phyloP scores from a whole-genome alignment of 2,888 invertebrate species.

The Mongoloraphidia duomilia region DNA sequence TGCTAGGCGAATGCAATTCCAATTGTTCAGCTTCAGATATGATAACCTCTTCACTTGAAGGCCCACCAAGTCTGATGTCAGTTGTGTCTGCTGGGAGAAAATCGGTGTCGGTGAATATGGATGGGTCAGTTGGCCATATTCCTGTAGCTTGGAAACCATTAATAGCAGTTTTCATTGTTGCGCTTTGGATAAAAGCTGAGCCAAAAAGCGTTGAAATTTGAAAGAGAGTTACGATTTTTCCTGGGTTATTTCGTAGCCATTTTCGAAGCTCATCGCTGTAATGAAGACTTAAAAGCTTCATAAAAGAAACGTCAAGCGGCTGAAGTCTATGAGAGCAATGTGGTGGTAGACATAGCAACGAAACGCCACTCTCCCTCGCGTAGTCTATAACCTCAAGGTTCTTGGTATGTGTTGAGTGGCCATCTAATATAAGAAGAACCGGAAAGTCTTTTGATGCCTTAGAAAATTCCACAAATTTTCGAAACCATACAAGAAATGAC shows the following conservation, averaged over 20 bases:
- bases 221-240: conserved; percentile 14
- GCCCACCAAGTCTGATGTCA: no score
- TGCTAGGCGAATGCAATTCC: no score
- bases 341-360: conserved; percentile 21
- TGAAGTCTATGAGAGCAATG: conserved; percentile 19
- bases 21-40: no score
- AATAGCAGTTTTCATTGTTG: conserved; percentile 15
- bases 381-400: conserved; percentile 5
- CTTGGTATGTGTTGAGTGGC: conserved; percentile 19
- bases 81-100: no score
- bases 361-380: conserved; percentile 10
- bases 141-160: conserved; percentile 14
- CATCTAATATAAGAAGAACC: conserved; percentile 20
- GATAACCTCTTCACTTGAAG: no score
- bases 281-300: conserved; percentile 18
- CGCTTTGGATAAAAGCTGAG: conserved; percentile 15
- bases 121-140: conserved; percentile 5
- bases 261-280: conserved; percentile 18
- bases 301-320: conserved; percentile 18
- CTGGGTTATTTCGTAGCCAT: conserved; percentile 14
- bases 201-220: conserved; percentile 17
- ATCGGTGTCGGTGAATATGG: no score
- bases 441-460: conserved; percentile 17
- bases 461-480: conserved; percentile 19
- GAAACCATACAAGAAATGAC: conserved; percentile 17